Base-by-base conservation (phyloP, 2,113 vertebrate species). In the Marmota monax region DNA sequence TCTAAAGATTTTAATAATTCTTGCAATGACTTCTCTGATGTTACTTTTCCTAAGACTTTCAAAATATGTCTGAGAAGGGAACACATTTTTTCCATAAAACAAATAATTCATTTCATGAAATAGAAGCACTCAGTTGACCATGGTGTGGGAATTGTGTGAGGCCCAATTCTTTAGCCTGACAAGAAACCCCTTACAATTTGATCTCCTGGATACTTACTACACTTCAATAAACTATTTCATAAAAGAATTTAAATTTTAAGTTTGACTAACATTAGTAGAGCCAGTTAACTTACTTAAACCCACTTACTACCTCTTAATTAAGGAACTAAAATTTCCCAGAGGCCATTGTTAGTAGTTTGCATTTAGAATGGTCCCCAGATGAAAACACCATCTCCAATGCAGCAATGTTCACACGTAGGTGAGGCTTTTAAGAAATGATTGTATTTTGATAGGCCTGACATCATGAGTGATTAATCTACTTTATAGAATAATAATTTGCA, bases 131-230 rank as follows among this genome's bases (percentile, higher is more conserved):
- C 11, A 14, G 0, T 80, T 37, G 6, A 42, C 51, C 1, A 2
- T 37, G 13, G 0, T 87, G 0, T 39, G 9, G 17, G 29, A 82
- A 34, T 37, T 88, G 12, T 18, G 2, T 69, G n/a, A 73, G 23
- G 29, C 39, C n/a, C 89, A 14, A 20, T 80, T 88, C 32, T 70
- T 83, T 25, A 48, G 27, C 48, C 27, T 65, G 13, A 9, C 17
- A 29, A 25, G 53, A 56, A 0, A 4, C 3, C 1, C 12, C 18
- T 73, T 9, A 61, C 14, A 48, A 4, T 48, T 39, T 48, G 2
- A 5, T 17, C 22, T 86, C 18, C 48, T 76, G 0, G 63, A 29
- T 67, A 53, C 5, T 69, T 82, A 58, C 7, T 58, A 2, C 1
- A 51, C 34, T 77, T 83, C 45, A 77, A 4, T 77, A 48, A 12